Base-by-base conservation (phyloP, 2,797 vertebrate genomes). In the Lagorchestes hirsutus region DNA sequence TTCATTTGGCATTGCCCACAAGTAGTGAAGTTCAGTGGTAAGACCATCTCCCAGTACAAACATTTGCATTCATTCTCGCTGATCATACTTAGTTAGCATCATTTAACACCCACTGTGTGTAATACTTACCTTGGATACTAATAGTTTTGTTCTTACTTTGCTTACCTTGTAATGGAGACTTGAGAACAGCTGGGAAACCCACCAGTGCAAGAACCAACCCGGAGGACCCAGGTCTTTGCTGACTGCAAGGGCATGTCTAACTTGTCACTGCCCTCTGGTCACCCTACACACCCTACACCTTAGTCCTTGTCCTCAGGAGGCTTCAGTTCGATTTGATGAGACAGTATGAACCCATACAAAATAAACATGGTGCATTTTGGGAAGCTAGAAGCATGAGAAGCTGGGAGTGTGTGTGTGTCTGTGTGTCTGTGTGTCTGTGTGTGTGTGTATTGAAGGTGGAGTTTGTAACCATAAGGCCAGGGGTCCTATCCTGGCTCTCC, bases 1-100 rank as follows among this genome's bases (percentile, higher is more conserved):
- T 54, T 31, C 14, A n/a, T 90, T 93, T 82, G 29, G 87, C 90
- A 74, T 55, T 90, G 46, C 24, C 59, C 13, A 3, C 8, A 6
- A 29, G 28, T 94, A 52, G 55, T 27, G 91, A 95, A 54, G 40
- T 18, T 87, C 40, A 54, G 91, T 27, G 6, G 91, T 93, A 93
- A 74, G 52, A 82, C 67, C 93, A 55, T 34, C 90, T 96, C 46
- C 9, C 40, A 40, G 55, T 95, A 14, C 90, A 94, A 82, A 93
- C 57, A 14, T 54, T 93, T 12, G 50, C 24, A 9, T 31, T 74
- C 40, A 56, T 90, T 90, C 91, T 87, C 90, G 46, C 74, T 57
- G 50, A 91, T 46, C 56, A 46, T 46, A 14, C 40, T n/a, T 74
- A 62, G 59, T 40, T n/a, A 10, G 18, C 18, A 9, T 46, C 22